Base-by-base conservation (phyloP, 64 coral and sea anemone species). In the Montipora cactus region DNA sequence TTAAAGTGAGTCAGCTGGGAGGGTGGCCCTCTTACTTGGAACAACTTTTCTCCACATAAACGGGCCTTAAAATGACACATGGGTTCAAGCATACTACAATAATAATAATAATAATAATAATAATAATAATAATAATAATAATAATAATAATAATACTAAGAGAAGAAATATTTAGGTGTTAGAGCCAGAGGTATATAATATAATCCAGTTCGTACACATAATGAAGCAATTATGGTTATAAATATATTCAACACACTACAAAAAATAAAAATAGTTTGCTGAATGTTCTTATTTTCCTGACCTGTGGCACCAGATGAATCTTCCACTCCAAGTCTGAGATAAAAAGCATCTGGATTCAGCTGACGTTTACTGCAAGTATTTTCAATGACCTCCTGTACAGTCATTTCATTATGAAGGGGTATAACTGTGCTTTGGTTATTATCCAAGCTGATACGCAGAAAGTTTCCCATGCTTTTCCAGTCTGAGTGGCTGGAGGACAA, bases 381-480 rank as follows among this genome's bases (percentile, higher is more conserved):
- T 13, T 47, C 75, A 18, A 99, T 95, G 6, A 96, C 92, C 75
- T 99, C 98, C 0, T 51, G 45, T 18, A 96, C 79, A 19, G 95
- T 94, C 98, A 96, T 99, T 46, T 99, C 92, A 44, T 96, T 74
- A 7, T 90, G 77, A 7, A 96, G 67, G 3, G 92, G 82, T 9
- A 99, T 94, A 4, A 99, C 97, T 12, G 98, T 99, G 67, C 94
- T 96, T 67, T 96, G 92, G 74, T 77, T 94, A 57, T 69, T 96
- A 3, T 95, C 95, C 6, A 99, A 61, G 19, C 89, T 92, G 21
- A 99, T 78, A 15, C 98, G 84, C 67, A 99, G 21, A 48, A 91
- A 99, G 80, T 99, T 94, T n/a, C 98, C 98, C 76, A 99, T 64
- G 83, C 49, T 96, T 69, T 94, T 94, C 97, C 97, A 99, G 57